Conservation (phyloP, 2,797 vertebrate genomes). For the Anableps anableps region DNA sequence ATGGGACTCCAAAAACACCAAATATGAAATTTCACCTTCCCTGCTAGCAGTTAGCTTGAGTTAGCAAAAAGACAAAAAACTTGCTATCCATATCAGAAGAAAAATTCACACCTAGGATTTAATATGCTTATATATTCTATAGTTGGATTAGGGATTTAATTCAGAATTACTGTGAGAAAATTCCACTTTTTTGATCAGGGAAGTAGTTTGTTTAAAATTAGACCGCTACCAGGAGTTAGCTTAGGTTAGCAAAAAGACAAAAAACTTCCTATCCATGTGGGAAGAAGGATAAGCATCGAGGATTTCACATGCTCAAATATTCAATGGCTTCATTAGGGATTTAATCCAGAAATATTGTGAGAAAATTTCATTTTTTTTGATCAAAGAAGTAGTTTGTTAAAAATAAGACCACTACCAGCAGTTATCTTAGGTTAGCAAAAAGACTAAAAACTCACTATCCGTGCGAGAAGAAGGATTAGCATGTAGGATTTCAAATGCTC, state of each 20-base stretch:
- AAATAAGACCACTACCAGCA: neutral
- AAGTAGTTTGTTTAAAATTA: neutral
- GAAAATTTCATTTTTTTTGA: too few species aligned
- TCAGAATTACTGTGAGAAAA: neutral
- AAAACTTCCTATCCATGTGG: neutral
- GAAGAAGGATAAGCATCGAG: neutral
- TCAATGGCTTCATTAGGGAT: neutral
- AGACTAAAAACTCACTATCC: neutral
- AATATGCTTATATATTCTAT: too few species aligned
- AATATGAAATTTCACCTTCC: too few species aligned
- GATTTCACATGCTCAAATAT: neutral
- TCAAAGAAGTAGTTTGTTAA: too few species aligned
- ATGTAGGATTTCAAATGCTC: neutral
- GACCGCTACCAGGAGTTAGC: neutral
- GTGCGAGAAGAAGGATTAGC: neutral
- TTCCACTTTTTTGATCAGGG: neutral
- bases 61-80: neutral
- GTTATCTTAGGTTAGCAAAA: neutral
- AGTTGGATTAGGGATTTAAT: neutral
- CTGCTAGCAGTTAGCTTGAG: neutral
- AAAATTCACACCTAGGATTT: neutral
- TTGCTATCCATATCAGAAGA: neutral
- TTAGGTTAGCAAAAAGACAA: neutral
- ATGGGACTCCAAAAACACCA: neutral
- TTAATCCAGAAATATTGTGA: too few species aligned